Evolutionary conservation across 2,797 vertebrate genomes (phyloP).

Genomic region (Sarcoramphus papa): DNA sequence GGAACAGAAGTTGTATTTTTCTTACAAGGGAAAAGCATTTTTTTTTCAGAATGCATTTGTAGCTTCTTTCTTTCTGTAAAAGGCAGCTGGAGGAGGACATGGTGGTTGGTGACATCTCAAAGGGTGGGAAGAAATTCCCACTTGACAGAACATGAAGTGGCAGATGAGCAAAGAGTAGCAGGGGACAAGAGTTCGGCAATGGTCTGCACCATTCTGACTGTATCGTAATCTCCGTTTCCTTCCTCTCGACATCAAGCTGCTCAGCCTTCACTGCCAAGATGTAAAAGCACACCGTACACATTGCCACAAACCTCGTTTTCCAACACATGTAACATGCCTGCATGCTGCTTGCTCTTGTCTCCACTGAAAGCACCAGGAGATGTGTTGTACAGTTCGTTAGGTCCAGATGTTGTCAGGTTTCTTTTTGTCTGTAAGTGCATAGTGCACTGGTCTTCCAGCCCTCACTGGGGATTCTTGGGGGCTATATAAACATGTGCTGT

Average conservation of each 20-base stretch:
- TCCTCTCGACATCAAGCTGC: not conserved
- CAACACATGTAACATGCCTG: accelerated
- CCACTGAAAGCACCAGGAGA: not conserved
- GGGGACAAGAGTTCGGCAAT: not conserved
- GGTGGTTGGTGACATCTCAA: not conserved
- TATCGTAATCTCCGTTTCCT: not conserved
- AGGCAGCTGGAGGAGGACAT: not conserved
- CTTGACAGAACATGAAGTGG: not conserved
- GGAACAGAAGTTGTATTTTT: not conserved
- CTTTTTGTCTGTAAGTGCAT: not conserved
- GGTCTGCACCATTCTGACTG: not conserved
- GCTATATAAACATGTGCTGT: not conserved
- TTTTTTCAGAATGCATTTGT: not conserved
- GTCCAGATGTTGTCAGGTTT: not conserved
- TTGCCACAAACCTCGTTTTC: not conserved
- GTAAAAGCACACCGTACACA: not conserved
- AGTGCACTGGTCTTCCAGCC: not conserved
- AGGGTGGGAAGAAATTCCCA: not conserved
- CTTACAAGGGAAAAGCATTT: not conserved
- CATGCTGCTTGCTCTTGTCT: not conserved
- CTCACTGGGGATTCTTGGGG: not conserved
- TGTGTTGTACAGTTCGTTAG: not conserved
- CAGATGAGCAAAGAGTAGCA: not conserved
- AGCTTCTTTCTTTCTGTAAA: not conserved
- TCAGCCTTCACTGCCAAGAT: not conserved